Conservation (phyloP, 23 tunicate species). For the Phallusia fumigata region DNA sequence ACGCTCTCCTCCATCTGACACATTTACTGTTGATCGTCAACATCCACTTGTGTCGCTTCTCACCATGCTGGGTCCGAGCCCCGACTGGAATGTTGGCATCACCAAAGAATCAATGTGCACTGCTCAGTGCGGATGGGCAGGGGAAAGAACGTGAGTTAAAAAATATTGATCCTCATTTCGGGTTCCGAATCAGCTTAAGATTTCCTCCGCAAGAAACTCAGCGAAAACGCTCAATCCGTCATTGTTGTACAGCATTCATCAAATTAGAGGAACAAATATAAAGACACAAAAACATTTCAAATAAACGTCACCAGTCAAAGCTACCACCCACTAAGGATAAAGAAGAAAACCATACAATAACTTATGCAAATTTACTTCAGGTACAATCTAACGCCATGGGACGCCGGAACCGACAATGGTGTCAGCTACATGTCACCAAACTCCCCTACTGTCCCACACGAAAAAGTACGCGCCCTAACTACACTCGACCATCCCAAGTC, state of each 20-base stretch:
- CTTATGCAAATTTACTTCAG: constrained; percentile 19
- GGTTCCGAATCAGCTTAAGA: too few species aligned
- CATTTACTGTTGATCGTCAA: constrained; percentile 38
- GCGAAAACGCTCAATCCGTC: too few species aligned
- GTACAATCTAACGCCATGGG: constrained; percentile 83
- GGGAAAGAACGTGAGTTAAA: constrained; percentile 42
- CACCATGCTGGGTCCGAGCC: constrained; percentile 98
- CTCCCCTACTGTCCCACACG: constrained; percentile 80
- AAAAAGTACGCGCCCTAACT: constrained; percentile 57
- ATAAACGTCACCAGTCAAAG: too few species aligned
- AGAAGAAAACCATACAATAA: too few species aligned
- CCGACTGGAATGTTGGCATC: constrained; percentile 96
- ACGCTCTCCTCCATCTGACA: constrained; percentile 63
- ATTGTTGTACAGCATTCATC: too few species aligned
- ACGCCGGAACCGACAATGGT: constrained; percentile 95
- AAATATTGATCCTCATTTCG: neutral
- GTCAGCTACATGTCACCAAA: constrained; percentile 73
- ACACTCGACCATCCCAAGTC: constrained; percentile 62
- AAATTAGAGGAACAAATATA: too few species aligned
- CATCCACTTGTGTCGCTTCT: constrained; percentile 79
- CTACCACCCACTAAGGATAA: too few species aligned
- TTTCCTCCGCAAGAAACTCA: too few species aligned
- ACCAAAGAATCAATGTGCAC: constrained; percentile 82
- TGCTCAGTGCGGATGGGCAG: constrained; percentile 76
- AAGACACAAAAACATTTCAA: too few species aligned